Evolutionary conservation across 2,888 invertebrate genomes (phyloP), one percentile per base, ranked within the genome.

Genomic region (Drosophila neotestacea): DNA sequence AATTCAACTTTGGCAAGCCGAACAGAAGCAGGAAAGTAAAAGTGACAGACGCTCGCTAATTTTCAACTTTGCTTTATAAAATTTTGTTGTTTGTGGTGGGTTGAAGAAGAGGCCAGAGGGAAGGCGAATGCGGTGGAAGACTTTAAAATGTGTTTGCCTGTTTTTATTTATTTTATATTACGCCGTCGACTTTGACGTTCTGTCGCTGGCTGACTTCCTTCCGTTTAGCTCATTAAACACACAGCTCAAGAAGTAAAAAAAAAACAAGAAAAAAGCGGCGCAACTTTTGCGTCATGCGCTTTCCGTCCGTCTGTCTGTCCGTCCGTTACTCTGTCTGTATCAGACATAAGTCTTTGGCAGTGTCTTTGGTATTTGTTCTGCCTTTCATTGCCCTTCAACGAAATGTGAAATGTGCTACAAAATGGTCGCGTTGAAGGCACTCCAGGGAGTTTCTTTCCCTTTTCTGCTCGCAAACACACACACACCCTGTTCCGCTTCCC

Each of bases 191-290:
- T 83, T 79, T 72, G 80, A 70, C 83, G 77, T 75, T 66, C 60
- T 68, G 36, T 58, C 73, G 68, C 77, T 69, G 86, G 73, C 78
- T 88, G 90, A 85, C 87, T 91, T 89, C 88, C 91, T 91, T 90
- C 89, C 89, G 89, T 81, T 90, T 90, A 90, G 87, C 89, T 90
- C 89, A 90, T 90, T 91, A 90, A 90, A 89, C 87, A 89, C 75
- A 81, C 52, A 32, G 47, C 30, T 55, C 13, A 30, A 38, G 55
- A 38, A 38, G 10, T 11, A 50, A 39, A 32, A 61, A 48, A 47
- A 34, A 32, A 52, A 48, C 27, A 6, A 50, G 32, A 39, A 47
- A 41, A 46, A 32, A 39, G 38, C 60, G 51, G 47, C 30, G n/a
- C 69, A 77, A 64, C 54, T 80, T 77, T 70, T 60, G 16, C 16